phyloP scores from a whole-genome alignment of 2,888 invertebrate genomes.

The Epinotia ramella region DNA sequence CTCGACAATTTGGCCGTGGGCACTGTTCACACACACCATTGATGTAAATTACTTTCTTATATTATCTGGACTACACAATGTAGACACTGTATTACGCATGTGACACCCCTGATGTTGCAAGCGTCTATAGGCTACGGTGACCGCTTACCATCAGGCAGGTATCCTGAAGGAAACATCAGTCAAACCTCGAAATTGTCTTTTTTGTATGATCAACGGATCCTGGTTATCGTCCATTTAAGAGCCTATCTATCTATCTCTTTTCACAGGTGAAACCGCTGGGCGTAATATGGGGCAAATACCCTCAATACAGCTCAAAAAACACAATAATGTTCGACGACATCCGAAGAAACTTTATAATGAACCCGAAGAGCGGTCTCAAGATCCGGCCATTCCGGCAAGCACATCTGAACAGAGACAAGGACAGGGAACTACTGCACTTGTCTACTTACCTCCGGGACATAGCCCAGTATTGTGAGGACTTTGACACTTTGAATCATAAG shows the following conservation, averaged over 20 bases:
- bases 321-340: slow-evolving; percentile 99
- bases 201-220: too few species aligned
- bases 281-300: slow-evolving; percentile 98
- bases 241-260: not conserved
- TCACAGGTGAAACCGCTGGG: slow-evolving; percentile 95
- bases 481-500: slow-evolving; percentile 93
- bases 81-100: too few species aligned
- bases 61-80: too few species aligned
- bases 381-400: slow-evolving; percentile 97
- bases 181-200: too few species aligned
- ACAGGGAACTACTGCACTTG: slow-evolving; percentile 92
- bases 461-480: slow-evolving; percentile 91
- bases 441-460: slow-evolving; percentile 94
- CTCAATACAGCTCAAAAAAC: slow-evolving; percentile 94
- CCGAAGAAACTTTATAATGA: slow-evolving; percentile 98
- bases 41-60: slow-evolving; percentile 86
- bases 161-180: too few species aligned
- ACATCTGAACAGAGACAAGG: slow-evolving; percentile 93
- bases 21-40: slow-evolving; percentile 81
- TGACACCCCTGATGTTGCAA: too few species aligned
- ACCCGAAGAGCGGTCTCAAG: slow-evolving; percentile 96
- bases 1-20: slow-evolving; percentile 97
- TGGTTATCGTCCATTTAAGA: not conserved
- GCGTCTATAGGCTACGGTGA: too few species aligned
- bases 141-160: too few species aligned